phyloP scores from a whole-genome alignment of 2,113 vertebrate species.

The Scomber japonicus region DNA sequence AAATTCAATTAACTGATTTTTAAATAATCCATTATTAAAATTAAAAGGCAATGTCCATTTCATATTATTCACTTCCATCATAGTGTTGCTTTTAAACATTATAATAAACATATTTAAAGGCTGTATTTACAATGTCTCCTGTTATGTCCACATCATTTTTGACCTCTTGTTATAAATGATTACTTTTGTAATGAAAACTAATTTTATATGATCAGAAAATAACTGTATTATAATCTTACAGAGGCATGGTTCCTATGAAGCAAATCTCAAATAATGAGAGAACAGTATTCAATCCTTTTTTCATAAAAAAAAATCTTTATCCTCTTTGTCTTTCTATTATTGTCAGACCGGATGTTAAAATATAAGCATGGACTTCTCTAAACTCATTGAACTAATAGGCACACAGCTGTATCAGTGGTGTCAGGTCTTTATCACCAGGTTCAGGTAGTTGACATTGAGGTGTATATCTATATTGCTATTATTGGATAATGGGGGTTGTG shows the following conservation, averaged over 20 bases:
- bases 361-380: neutral
- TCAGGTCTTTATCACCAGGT: slow-evolving; percentile 26
- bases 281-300: neutral
- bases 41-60: neutral
- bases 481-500: slow-evolving; percentile 51
- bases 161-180: no score
- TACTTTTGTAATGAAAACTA: no score
- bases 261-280: neutral
- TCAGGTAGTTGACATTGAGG: slow-evolving; percentile 30
- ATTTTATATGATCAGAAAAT: no score
- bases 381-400: slow-evolving; percentile 2
- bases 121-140: no score
- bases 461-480: slow-evolving; percentile 41
- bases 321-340: neutral
- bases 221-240: no score
- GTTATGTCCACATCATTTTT: no score
- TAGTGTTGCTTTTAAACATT: no score
- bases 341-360: slow-evolving; percentile 11
- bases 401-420: neutral
- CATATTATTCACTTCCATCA: no score
- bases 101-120: no score
- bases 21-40: no score
- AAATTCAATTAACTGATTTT: no score
- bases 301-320: neutral
- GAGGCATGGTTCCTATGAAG: no score